Base-by-base conservation (phyloP, 2,113 vertebrate species). In the Marcusenius ussheri region DNA sequence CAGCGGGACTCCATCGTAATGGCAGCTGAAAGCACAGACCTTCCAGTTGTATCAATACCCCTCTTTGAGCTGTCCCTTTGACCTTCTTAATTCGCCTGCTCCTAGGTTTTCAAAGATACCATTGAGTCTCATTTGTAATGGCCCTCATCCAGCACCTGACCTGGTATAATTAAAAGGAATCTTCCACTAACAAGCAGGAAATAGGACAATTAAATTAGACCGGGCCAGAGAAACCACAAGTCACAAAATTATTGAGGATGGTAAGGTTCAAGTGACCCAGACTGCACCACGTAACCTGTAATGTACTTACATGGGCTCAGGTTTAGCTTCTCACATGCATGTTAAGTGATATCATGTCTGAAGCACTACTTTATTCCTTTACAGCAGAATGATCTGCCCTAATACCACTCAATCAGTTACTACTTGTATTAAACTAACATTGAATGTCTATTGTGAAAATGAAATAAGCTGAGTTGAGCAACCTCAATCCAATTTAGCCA, bases 61-160 rank as follows among this genome's bases (percentile, higher is more conserved):
- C 15, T 50, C 80, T 39, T 62, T 47, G n/a, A 66, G 47, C 74
- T 27, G 45, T 74, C 49, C 35, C 74, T 46, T 0, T 47, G 70
- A 42, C 35, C 35, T 53, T 88, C 39, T n/a, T 88, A 47, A 56
- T 90, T 62, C 39, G 70, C 87, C 45, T 3, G 27, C 46, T 90
- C 85, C 89, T 90, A 80, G 74, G 27, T 45, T 77, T 90, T 90
- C 90, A 90, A 90, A 90, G 70, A 66, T 56, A 27, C 66, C 74
- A 83, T 58, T 88, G 90, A 83, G 87, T 88, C n/a, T 90, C 70
- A 88, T 90, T 88, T 90, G 50, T 88, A 58, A 83, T 83, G 87
- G 70, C 87, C 74, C 90, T 88, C 87, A 62, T 90, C 74, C 90
- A 88, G 50, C 42, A 58, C 50, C 58, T 83, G 42, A 90, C 62